Evolutionary conservation across 2,888 invertebrate species (phyloP), one percentile per base, ranked within the genome.

Genomic region (Saturnia pavonia): DNA sequence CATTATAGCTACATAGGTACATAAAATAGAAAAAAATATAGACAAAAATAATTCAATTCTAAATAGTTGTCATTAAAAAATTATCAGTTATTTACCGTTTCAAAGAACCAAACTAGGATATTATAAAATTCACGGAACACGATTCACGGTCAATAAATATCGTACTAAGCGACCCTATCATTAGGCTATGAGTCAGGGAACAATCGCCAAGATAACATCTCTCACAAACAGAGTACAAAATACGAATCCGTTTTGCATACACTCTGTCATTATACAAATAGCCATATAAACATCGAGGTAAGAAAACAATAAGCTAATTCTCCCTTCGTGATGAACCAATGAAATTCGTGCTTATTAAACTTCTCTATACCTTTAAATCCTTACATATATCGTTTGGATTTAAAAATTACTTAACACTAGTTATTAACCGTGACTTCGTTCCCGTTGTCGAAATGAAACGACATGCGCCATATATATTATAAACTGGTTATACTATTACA

Each of bases 181-280:
- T 90, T 90, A 90, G 79, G 74, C 79, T 81, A 84, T 88, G 88
- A 88, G 80, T 88, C 88, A 87, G 83, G 77, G 72, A 67, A 68
- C 73, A 60, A 60, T 40, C 40, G 70, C 48, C 48, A 78, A 51
- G 86, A 84, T 87, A 85, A 77, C 76, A 84, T 88, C 83, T 80
- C 63, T 68, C 71, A 74, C 75, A 75, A 76, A 75, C 76, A 77
- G 74, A 75, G 76, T 75, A 60, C 27, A 60, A 27, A 27, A 60
- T 27, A 73, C 72, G 73, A 72, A 76, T 75, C 72, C 75, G 75
- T 76, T 76, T 77, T 78, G 79, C 65, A n/a, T 65, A 74, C 74
- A 79, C 81, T 81, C 81, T 82, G 81, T 79, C 82, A 82, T 82
- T 82, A 82, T 75, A 76, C 54, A 54, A 70, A 70, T 70, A 51